Percentiles rank a stretch among this genome's conserved stretches.
phyloP scores from a whole-genome alignment of 2,888 invertebrate genomes.

The Carabus problematicus region DNA sequence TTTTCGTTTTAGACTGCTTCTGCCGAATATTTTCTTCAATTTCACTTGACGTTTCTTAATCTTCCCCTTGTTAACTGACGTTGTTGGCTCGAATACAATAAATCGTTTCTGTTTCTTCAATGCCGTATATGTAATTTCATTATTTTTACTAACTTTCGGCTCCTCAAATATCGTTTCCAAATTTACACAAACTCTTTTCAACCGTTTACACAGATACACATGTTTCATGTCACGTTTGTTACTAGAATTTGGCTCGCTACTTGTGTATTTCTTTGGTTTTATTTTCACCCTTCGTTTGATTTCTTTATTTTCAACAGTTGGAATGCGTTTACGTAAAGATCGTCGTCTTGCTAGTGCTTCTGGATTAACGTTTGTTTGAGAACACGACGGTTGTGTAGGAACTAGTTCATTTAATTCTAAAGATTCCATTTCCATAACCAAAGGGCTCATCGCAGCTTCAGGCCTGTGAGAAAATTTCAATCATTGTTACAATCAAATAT shows the following conservation, averaged over 20 bases:
- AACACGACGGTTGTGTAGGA: background rate
- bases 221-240: conserved; percentile 54
- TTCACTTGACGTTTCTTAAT: conserved; percentile 66
- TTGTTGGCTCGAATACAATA: conserved; percentile 45
- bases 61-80: conserved; percentile 59
- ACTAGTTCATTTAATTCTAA: conserved; percentile 32
- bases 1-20: conserved; percentile 62
- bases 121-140: conserved; percentile 45
- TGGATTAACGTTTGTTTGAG: background rate
- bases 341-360: conserved; percentile 5
- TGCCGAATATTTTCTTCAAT: conserved; percentile 64
- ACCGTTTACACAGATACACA: conserved; percentile 65
- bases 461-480: background rate
- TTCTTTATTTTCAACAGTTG: conserved; percentile 7
- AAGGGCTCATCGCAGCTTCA: conserved; percentile 21
- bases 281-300: conserved; percentile 25
- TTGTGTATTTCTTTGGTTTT: conserved; percentile 32
- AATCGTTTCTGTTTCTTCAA: conserved; percentile 33
- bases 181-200: conserved; percentile 62
- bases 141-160: conserved; percentile 60
- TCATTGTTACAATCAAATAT: too few relatives aligned
- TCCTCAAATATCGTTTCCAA: conserved; percentile 72
- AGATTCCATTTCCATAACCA: conserved; percentile 34
- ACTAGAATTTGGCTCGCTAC: conserved; percentile 2
- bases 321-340: conserved; percentile 27